Base-by-base conservation (phyloP, 2,797 vertebrate genomes). In the Delichon dasypus region DNA sequence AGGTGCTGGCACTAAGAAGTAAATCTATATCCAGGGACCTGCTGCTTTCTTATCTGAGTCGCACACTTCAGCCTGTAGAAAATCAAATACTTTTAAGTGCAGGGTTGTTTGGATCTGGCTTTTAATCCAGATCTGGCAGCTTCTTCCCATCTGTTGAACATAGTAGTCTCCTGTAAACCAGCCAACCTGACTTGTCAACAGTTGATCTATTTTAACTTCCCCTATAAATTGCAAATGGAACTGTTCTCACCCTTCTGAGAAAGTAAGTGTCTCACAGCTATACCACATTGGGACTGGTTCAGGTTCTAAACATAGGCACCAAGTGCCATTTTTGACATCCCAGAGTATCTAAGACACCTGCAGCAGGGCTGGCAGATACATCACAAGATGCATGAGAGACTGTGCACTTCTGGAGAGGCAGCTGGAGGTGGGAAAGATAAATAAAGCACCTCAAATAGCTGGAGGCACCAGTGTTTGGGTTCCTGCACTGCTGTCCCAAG, bases 161-260 rank as follows among this genome's bases (percentile, higher is more conserved):
- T 32, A 86, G 87, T 75, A 92, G 73, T 91, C 66, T 93, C 89
- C 54, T 92, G 89, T 88, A 95, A 94, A 94, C 85, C 91, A 93
- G 89, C 94, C 95, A 96, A 44, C 76, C 55, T 88, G 85, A 93
- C 91, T 96, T 94, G 92, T 91, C 92, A 94, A 73, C 83, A 91
- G 88, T 51, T 0, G 1, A 71, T 91, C 91, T 96, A 90, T 95
- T 96, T 93, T 96, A 96, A 94, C 83, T 94, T 93, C 36, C 71
- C 79, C 64, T 88, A 91, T 79, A 94, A 91, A 96, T 85, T 88
- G 91, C 85, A 84, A 90, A 93, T 50, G 23, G 60, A 96, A 76
- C 80, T 89, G 77, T 93, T 96, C 85, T 95, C 77, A 51, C 88
- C 86, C 89, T 71, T 70, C 42, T 71, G 29, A 84, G n/a, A 84